Base-by-base conservation (phyloP, 2,113 vertebrate genomes). In the Microtus montanus region DNA sequence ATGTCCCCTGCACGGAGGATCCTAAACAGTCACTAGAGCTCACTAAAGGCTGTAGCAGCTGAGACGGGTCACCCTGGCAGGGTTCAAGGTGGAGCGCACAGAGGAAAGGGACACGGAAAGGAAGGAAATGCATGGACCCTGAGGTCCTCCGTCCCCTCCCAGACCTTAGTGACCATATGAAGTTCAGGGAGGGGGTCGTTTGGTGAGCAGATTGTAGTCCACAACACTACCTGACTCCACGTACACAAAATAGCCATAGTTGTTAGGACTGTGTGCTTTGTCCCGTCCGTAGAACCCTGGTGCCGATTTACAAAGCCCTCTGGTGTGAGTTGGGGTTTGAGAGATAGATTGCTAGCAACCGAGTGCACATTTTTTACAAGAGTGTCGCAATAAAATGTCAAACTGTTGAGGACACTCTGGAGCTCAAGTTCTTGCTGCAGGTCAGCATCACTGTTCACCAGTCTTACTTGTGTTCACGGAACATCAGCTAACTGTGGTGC, bases 381-480 rank as follows among this genome's bases (percentile, higher is more conserved):
- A 66, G 63, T 87, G 47, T 75, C 71, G 13, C 80, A 78, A 75
- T 78, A 3, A 1, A 75, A 93, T 88, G 88, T 96, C 91, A 41
- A 13, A 90, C 92, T 94, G 63, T 93, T 95, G 92, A 94, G 90
- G 8, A 83, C 94, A 92, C 96, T 92, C 80, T 91, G 97, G 54
- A 88, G 33, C 73, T 96, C 26, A 5, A 0, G 15, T 58, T 61
- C 70, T 86, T 12, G 58, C 79, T 96, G 84, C 41, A 41, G 7
- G 0, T 96, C 80, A 93, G 47, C 66, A 95, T 47, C 68, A 80
- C 38, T 26, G 2, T 93, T 94, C 94, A 89, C 58, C 84, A 97
- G 84, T 85, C 97, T 94, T 97, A 95, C 97, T 93, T 91, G 44
- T 93, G 91, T 92, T 96, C 87, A 75, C 87, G 80, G 70, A 92